Conservation (phyloP, 1,140 invertebrate species). For the Elymnias hypermnestra region DNA sequence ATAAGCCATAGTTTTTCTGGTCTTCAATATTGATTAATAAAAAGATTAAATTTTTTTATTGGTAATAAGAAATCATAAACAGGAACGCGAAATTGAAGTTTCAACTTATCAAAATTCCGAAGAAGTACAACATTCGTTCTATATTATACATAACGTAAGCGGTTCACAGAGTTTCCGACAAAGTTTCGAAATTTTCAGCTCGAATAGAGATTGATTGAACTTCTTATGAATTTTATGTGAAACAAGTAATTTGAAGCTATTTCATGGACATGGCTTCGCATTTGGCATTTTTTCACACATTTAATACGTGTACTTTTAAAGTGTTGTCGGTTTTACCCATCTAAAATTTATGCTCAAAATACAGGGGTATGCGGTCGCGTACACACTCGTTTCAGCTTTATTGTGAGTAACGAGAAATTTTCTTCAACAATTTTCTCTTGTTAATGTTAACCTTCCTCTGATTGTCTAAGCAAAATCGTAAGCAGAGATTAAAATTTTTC, state of each 20-base stretch:
- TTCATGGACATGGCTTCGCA: constrained; percentile 1
- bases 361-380: constrained; percentile 30
- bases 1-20: no score
- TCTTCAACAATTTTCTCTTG: constrained; percentile 19
- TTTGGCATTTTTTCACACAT: constrained; percentile 9
- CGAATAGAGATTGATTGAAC: constrained; percentile 23
- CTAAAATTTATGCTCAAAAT: constrained; percentile 55
- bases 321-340: constrained; percentile 34
- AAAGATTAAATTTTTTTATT: no score
- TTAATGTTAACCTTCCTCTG: constrained; percentile 9
- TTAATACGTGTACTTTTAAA: constrained; percentile 6
- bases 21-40: no score
- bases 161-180: constrained; percentile 10
- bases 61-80: no score
- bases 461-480: constrained; percentile 8
- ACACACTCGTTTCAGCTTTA: constrained; percentile 41
- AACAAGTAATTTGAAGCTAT: constrained; percentile 7
- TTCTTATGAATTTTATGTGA: constrained; percentile 17
- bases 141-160: constrained; percentile 14
- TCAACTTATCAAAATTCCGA: constrained; percentile 3
- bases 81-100: background rate
- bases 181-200: constrained; percentile 22
- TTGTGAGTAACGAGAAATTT: constrained; percentile 41
- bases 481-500: constrained; percentile 3
- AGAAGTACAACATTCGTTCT: constrained; percentile 5